These are phyloP conservation scores for Platycercus adscitus DNA, from an alignment of 2,113 vertebrate species.

Conservation along the genomic window DNA sequence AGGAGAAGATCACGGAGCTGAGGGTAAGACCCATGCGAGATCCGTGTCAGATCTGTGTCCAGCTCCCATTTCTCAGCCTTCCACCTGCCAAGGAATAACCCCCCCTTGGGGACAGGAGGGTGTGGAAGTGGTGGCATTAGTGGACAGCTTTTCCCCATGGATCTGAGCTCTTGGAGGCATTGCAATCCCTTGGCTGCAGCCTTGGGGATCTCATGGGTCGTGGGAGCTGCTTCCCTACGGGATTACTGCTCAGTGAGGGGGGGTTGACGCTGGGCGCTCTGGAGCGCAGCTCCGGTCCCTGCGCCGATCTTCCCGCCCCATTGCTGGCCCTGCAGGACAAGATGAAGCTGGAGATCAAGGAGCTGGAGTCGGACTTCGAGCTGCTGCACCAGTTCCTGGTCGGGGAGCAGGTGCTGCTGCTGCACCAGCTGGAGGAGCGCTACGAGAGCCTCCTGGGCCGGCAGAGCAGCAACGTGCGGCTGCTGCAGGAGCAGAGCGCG, in stretches of 20 bases:
- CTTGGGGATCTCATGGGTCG: rapidly evolving
- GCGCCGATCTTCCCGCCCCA: neutral
- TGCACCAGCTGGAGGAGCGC: constrained; percentile 72
- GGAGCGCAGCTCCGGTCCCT: too few relatives aligned
- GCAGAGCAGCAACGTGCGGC: constrained; percentile 34
- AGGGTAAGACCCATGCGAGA: constrained; percentile 33
- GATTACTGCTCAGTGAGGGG: neutral
- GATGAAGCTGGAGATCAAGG: constrained; percentile 73
- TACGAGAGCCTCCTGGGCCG: constrained; percentile 66
- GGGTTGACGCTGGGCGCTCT: too few relatives aligned
- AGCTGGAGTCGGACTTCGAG: constrained; percentile 75
- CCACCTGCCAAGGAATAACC: too few relatives aligned
- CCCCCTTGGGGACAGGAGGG: too few relatives aligned
- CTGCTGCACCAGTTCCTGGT: constrained; percentile 75
- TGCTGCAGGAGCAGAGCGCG: constrained; percentile 57
- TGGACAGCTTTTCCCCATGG: neutral
- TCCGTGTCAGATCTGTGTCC: too few relatives aligned
- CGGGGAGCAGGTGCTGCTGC: constrained; percentile 72
- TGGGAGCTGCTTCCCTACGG: neutral
- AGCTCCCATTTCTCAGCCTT: neutral
- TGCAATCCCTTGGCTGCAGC: neutral
- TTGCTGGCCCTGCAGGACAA: constrained; percentile 47
- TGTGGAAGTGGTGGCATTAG: too few relatives aligned
- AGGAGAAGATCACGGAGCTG: constrained; percentile 71
- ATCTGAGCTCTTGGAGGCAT: neutral